A percentile compares a stretch with the other conserved stretches of the same genome.
Conservation (phyloP, 2,113 vertebrate species). For the Syngnathus scovelli region DNA sequence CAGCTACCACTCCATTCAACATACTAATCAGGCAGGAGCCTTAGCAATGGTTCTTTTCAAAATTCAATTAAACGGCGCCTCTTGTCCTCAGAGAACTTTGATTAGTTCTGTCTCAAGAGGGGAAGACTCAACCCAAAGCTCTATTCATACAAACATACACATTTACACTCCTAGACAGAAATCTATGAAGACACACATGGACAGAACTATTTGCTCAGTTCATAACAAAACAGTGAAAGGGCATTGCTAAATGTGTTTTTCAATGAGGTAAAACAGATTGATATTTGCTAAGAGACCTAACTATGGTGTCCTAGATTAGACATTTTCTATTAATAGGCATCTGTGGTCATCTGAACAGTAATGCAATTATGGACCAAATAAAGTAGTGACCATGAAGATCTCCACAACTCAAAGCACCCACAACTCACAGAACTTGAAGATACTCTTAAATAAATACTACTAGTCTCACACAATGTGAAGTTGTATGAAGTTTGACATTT, state of each 20-base stretch:
- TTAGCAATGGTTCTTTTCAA: conserved; percentile 8
- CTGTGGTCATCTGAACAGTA: not conserved
- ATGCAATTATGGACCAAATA: conserved; percentile 13
- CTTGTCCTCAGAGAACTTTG: conserved; percentile 24
- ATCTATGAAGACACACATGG: not conserved
- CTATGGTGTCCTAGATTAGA: conserved; percentile 1
- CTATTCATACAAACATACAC: not conserved
- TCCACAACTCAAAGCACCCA: not conserved
- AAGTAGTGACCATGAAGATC: not conserved
- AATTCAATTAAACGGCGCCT: conserved; percentile 13
- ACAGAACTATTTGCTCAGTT: conserved; percentile 16
- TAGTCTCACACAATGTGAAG: too few relatives aligned
- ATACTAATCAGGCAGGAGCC: conserved; percentile 8
- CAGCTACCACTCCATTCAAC: conserved; percentile 13
- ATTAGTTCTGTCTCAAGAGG: conserved; percentile 12
- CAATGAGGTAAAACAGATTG: not conserved
- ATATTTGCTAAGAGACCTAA: conserved; percentile 23
- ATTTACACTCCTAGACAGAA: not conserved
- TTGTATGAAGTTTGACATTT: not conserved
- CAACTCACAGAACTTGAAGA: not conserved
- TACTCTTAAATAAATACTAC: not conserved
- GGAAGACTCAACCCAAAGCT: not conserved
- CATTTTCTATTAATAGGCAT: not conserved
- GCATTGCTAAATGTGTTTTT: conserved; percentile 13
- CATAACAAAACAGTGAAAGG: conserved; percentile 24